Base-by-base conservation (phyloP, 1,140 invertebrate genomes). In the Rhyacophila brunnea region DNA sequence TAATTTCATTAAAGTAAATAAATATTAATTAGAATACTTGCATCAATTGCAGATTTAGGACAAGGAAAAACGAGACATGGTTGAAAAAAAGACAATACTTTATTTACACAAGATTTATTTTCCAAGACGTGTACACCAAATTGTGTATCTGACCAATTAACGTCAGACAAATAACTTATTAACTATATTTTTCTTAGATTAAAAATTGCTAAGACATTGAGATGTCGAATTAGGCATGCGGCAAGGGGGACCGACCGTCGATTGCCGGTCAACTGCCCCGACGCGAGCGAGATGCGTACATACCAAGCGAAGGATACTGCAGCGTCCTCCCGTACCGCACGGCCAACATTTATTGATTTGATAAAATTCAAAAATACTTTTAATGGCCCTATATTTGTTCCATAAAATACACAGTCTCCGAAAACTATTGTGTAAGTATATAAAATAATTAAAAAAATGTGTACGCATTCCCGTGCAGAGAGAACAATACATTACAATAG, bases 91-190 rank as follows among this genome's bases (percentile, higher is more conserved):
- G n/a, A n/a, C n/a, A n/a, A n/a, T n/a, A n/a, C n/a, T 58, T 64
- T 65, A 63, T 64, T 66, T 66, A 65, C 64, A 65, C 60, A 65
- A 62, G 57, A 58, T 65, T 65, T 65, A 62, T 62, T 62, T 65
- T 65, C 47, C 49, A 59, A 65, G 64, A 65, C 64, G 60, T 62
- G 52, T 65, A 65, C 63, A 65, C 58, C 58, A 61, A 65, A 56
- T 60, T 52, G 47, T 43, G 38, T 51, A 61, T 61, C 63, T 65
- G 63, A 65, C 44, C 17, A 51, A 57, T 53, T 10, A 42, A 18
- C 35, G 54, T 65, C 58, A 61, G 58, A 65, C 38, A 54, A 48
- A 54, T 59, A 45, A 65, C 58, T 65, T 65, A 65, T 40, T 52
- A 34, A 35, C 58, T 65, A 58, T 40, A 15, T 58, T 65, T 61